A percentile compares a stretch with the other conserved stretches of the same genome.
These are phyloP conservation scores for Synergus japonicus DNA, from an alignment of 2,888 invertebrate species.

Conservation along the genomic window DNA sequence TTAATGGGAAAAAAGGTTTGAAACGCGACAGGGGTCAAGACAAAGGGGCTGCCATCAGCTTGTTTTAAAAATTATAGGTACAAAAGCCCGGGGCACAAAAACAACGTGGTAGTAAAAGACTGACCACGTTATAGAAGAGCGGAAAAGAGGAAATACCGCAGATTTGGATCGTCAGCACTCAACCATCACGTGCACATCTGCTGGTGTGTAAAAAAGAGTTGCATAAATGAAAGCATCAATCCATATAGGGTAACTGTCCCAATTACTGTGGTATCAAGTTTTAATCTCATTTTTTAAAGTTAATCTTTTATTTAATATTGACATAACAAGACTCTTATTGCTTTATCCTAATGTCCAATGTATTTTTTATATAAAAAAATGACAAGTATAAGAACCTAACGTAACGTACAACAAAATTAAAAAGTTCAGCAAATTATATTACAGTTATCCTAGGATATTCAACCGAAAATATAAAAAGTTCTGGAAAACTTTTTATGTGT, in stretches of 20 bases:
- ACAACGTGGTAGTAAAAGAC: constrained; percentile 27
- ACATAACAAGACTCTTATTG: no score
- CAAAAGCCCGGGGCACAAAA: neutral
- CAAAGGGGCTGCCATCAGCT: neutral
- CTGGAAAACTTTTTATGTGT: neutral
- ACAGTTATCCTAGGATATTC: neutral
- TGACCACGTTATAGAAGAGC: constrained; percentile 15
- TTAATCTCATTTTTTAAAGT: no score
- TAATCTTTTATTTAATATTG: no score
- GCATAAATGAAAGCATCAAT: neutral
- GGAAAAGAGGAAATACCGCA: neutral
- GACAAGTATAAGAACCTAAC: no score
- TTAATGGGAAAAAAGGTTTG: constrained; percentile 53
- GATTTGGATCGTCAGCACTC: constrained; percentile 27
- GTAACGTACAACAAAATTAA: no score
- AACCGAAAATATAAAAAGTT: neutral
- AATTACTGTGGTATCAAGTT: no score
- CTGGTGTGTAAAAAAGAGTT: neutral
- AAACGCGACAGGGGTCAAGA: neutral
- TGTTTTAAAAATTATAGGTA: constrained; percentile 8
- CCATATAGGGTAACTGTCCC: neutral
- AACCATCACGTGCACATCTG: constrained; percentile 22
- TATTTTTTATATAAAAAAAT: no score
- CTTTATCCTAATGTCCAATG: no score
- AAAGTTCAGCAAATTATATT: no score